A percentile compares a stretch with the other conserved stretches of the same genome.
These are phyloP conservation scores for Coelopa frigida DNA, from an alignment of 1,140 invertebrate genomes.

Conservation along the genomic window DNA sequence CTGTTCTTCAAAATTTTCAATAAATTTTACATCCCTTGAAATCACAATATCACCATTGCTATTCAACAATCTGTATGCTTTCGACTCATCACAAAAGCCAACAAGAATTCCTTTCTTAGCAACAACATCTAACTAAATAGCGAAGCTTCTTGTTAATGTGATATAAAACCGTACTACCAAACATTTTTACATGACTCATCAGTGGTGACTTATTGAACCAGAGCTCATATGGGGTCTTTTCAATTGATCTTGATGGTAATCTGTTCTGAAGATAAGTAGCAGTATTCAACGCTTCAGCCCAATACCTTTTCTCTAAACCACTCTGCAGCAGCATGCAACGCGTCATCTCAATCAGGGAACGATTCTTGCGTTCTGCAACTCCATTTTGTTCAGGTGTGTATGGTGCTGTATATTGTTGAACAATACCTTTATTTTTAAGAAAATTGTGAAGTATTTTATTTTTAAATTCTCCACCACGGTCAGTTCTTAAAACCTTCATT, in stretches of 20 bases:
- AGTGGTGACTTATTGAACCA: constrained; percentile 32
- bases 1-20: too few relatives aligned
- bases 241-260: constrained; percentile 12
- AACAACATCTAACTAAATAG: constrained; percentile 3
- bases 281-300: constrained; percentile 37
- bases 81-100: constrained; percentile 4
- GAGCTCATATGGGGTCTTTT: constrained; percentile 32
- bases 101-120: constrained; percentile 4
- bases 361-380: constrained; percentile 22
- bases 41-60: too few relatives aligned
- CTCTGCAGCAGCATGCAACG: not conserved
- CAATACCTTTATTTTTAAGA: constrained; percentile 15
- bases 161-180: constrained; percentile 18
- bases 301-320: constrained; percentile 18
- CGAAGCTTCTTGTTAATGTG: not conserved
- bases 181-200: constrained; percentile 28
- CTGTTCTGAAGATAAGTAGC: constrained; percentile 5
- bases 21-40: constrained; percentile 7
- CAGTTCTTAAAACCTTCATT: constrained; percentile 21
- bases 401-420: constrained; percentile 21
- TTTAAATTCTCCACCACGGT: constrained; percentile 24
- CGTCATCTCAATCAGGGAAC: constrained; percentile 3
- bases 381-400: constrained; percentile 42
- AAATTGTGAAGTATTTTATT: constrained; percentile 18
- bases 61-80: constrained; percentile 7